Conservation (phyloP, 2,888 invertebrate species). For the Macaria liturata region DNA sequence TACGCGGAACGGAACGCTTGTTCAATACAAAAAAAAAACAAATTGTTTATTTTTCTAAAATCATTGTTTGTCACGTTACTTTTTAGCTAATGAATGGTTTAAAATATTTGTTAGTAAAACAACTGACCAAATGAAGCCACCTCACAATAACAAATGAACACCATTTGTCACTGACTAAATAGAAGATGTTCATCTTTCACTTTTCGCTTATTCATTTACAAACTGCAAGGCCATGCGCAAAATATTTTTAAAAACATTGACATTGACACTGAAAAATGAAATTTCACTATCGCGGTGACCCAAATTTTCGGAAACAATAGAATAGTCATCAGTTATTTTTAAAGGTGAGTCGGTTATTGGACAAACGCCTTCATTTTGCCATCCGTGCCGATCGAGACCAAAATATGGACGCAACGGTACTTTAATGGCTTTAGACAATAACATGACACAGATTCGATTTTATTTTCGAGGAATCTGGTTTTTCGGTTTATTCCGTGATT, state of each 20-base stretch:
- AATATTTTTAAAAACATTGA: constrained; percentile 5
- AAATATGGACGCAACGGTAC: constrained; percentile 36
- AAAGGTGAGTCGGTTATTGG: constrained; percentile 18
- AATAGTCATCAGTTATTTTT: constrained; percentile 18
- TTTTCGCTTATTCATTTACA: too few relatives aligned
- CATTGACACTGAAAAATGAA: constrained; percentile 9
- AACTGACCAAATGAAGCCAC: too few relatives aligned
- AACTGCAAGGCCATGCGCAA: background rate
- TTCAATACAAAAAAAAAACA: too few relatives aligned
- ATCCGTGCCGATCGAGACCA: constrained; percentile 37
- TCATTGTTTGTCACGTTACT: too few relatives aligned
- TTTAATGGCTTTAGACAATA: constrained; percentile 37
- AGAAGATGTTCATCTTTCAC: too few relatives aligned
- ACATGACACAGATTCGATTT: constrained; percentile 32
- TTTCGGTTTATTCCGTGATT: constrained; percentile 7
- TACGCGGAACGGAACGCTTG: too few relatives aligned
- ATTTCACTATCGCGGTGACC: constrained; percentile 27
- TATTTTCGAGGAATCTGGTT: constrained; percentile 16
- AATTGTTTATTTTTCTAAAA: too few relatives aligned
- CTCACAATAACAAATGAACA: too few relatives aligned
- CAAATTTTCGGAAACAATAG: constrained; percentile 29
- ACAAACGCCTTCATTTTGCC: constrained; percentile 33
- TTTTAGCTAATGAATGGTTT: too few relatives aligned
- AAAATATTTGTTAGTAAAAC: too few relatives aligned
- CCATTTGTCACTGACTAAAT: too few relatives aligned